A percentile compares a stretch with the other conserved stretches of the same genome.
Conservation (phyloP, 2,888 invertebrate species). For the Tachystola acroxantha region DNA sequence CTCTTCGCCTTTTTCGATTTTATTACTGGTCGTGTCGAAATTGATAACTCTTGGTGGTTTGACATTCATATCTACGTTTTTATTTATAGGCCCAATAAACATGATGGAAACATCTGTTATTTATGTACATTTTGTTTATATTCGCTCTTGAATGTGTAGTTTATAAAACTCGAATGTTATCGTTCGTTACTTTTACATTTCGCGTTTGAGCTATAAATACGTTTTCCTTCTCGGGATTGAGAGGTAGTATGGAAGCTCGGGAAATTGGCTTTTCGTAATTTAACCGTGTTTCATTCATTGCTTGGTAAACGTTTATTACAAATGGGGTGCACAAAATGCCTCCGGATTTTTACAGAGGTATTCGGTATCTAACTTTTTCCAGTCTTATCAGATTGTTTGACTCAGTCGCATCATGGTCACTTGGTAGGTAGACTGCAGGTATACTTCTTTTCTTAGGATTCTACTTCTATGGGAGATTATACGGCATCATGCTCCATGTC, state of each 20-base stretch:
- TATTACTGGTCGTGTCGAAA: constrained; percentile 16
- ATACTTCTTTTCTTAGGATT: no score
- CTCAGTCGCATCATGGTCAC: no score
- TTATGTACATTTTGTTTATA: neutral
- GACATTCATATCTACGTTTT: constrained; percentile 5
- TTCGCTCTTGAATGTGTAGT: neutral
- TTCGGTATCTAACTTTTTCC: no score
- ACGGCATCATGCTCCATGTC: no score
- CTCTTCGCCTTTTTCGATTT: constrained; percentile 20
- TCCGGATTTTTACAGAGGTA: no score
- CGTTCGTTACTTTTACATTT: neutral
- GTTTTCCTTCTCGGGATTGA: neutral
- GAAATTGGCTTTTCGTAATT: constrained; percentile 11
- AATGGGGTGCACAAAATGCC: no score
- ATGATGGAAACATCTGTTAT: neutral
- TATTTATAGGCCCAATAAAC: constrained; percentile 3
- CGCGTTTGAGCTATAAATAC: neutral
- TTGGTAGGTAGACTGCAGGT: no score
- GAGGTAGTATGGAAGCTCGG: neutral
- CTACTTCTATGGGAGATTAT: no score
- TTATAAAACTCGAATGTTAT: neutral
- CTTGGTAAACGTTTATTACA: neutral
- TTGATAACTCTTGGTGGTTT: constrained; percentile 14
- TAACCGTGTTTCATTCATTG: neutral
- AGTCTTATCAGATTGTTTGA: no score